Percentiles rank a stretch among this genome's conserved stretches.
Conservation (phyloP, 1,140 invertebrate species). For the Elymnias hypermnestra region DNA sequence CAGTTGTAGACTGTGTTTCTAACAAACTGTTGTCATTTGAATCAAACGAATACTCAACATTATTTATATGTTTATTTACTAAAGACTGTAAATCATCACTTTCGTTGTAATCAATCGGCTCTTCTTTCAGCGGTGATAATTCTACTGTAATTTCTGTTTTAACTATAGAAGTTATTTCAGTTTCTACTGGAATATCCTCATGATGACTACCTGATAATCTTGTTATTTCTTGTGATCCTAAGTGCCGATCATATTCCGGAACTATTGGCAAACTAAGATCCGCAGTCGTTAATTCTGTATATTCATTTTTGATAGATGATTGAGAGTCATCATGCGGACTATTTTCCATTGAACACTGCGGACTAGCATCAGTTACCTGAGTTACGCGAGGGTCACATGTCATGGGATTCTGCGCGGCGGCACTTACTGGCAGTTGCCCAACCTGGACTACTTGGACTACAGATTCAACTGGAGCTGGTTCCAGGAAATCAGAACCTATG, state of each 20-base stretch:
- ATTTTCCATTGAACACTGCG: slow-evolving; percentile 60
- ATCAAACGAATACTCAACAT: slow-evolving; percentile 44
- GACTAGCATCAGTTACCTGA: slow-evolving; percentile 60
- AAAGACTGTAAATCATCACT: slow-evolving; percentile 29
- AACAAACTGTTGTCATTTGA: slow-evolving; percentile 23
- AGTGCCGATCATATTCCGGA: slow-evolving; percentile 39
- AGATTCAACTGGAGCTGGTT: slow-evolving; percentile 31
- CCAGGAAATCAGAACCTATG: slow-evolving; percentile 46
- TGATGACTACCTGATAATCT: slow-evolving; percentile 28
- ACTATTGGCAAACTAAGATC: slow-evolving; percentile 51
- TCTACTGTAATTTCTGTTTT: slow-evolving; percentile 50
- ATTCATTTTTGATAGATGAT: slow-evolving; percentile 53
- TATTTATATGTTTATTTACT: slow-evolving; percentile 31
- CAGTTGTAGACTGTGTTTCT: slow-evolving; percentile 18
- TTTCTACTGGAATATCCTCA: slow-evolving; percentile 48
- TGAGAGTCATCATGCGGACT: slow-evolving; percentile 46
- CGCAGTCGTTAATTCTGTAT: slow-evolving; percentile 66
- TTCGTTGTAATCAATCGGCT: slow-evolving; percentile 29
- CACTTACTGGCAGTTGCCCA: slow-evolving; percentile 66
- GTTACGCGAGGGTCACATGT: slow-evolving; percentile 66
- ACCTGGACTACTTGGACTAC: slow-evolving; percentile 70
- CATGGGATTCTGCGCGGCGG: slow-evolving; percentile 65
- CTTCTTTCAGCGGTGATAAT: slow-evolving; percentile 34
- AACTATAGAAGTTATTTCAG: slow-evolving; percentile 41
- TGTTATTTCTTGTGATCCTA: slow-evolving; percentile 29